Conservation (phyloP, 1,140 invertebrate species). For the Drosophila elegans region DNA sequence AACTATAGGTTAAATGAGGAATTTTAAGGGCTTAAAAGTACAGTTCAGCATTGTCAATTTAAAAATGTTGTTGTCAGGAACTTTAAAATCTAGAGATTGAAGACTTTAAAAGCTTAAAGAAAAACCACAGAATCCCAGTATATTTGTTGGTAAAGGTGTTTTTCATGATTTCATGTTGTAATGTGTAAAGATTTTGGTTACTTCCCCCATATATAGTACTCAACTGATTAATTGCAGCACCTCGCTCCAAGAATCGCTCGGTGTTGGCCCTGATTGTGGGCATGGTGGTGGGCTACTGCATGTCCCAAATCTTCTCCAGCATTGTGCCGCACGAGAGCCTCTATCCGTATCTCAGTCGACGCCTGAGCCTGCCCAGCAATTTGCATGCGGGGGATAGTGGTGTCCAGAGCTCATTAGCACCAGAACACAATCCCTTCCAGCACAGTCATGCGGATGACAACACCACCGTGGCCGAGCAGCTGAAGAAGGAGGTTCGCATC, state of each 20-base stretch:
- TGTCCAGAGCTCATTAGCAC: background rate
- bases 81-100: too few species aligned
- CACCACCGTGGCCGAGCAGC: conserved; percentile 40
- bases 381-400: background rate
- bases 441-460: conserved; percentile 44
- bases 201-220: too few species aligned
- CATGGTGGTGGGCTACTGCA: conserved; percentile 42
- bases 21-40: too few species aligned
- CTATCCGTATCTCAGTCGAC: conserved; percentile 29
- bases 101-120: too few species aligned
- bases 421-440: conserved; percentile 13
- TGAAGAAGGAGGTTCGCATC: conserved; percentile 47
- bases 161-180: background rate
- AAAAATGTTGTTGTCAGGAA: too few species aligned
- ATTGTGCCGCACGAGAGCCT: conserved; percentile 16
- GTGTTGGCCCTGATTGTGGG: conserved; percentile 42
- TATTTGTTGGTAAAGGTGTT: too few species aligned
- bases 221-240: conserved; percentile 16
- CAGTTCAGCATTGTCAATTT: too few species aligned
- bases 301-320: conserved; percentile 24
- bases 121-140: too few species aligned
- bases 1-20: too few species aligned
- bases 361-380: background rate
- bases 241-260: conserved; percentile 41
- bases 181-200: too few species aligned